Conservation (phyloP, 2,888 invertebrate species). For the Cacoxenus indagator region DNA sequence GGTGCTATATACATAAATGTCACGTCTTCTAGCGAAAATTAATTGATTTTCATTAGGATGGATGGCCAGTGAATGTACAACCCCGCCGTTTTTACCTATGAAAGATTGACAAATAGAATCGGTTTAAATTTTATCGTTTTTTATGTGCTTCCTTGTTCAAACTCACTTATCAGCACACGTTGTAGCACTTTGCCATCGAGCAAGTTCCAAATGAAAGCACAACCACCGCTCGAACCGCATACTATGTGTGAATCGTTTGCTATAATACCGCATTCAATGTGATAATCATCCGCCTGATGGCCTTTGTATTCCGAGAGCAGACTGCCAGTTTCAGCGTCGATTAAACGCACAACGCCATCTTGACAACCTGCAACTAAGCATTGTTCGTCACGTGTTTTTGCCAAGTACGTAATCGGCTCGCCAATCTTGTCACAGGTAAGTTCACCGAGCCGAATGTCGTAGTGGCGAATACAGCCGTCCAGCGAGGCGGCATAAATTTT, state of each 20-base stretch:
- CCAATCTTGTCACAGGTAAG: slow-evolving; percentile 88
- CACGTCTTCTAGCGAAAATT: slow-evolving; percentile 65
- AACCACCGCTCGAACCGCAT: slow-evolving; percentile 90
- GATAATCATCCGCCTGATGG: slow-evolving; percentile 85
- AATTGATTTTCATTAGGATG: slow-evolving; percentile 77
- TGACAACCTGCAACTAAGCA: slow-evolving; percentile 89
- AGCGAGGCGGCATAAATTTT: slow-evolving; percentile 92
- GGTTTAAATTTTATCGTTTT: not conserved
- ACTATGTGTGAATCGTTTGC: slow-evolving; percentile 87
- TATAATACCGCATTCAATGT: slow-evolving; percentile 89
- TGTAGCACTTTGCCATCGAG: slow-evolving; percentile 78
- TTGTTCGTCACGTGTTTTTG: slow-evolving; percentile 92
- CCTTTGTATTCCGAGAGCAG: slow-evolving; percentile 85
- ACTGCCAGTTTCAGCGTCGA: slow-evolving; percentile 90
- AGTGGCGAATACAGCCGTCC: slow-evolving; percentile 88
- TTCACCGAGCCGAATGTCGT: slow-evolving; percentile 91
- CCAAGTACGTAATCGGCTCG: slow-evolving; percentile 82
- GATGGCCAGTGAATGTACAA: slow-evolving; percentile 83
- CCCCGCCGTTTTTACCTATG: slow-evolving; percentile 72
- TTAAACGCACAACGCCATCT: slow-evolving; percentile 84
- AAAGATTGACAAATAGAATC: too few relatives aligned
- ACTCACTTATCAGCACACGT: slow-evolving; percentile 65
- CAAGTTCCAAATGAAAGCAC: slow-evolving; percentile 81
- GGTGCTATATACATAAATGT: slow-evolving; percentile 63
- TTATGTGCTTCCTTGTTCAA: too few relatives aligned